phyloP scores from a whole-genome alignment of 2,113 vertebrate genomes.

The Cettia cetti region DNA sequence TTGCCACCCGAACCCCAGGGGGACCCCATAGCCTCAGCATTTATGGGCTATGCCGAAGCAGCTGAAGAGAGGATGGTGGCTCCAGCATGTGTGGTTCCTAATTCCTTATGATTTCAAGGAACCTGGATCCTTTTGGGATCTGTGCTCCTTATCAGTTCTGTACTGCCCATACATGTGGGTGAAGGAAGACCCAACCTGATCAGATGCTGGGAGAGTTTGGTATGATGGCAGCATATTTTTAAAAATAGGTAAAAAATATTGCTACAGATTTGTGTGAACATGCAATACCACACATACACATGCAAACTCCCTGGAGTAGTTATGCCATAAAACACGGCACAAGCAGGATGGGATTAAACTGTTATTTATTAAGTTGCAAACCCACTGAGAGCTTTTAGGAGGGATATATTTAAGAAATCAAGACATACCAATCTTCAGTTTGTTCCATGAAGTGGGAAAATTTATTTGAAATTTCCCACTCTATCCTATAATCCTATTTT shows the following conservation, averaged over 20 bases:
- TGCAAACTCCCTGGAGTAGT: background rate
- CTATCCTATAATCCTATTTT: background rate
- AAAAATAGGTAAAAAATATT: background rate
- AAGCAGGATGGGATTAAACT: background rate
- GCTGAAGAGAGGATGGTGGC: rapidly evolving
- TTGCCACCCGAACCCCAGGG: background rate
- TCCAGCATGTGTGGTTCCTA: background rate
- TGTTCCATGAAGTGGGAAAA: background rate
- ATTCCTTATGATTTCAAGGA: background rate
- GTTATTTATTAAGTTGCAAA: background rate
- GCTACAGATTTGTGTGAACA: background rate
- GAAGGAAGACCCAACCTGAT: background rate
- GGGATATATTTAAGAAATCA: background rate
- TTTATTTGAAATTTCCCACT: background rate
- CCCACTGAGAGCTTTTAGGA: background rate
- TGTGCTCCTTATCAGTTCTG: background rate
- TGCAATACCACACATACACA: background rate
- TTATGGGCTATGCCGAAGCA: background rate
- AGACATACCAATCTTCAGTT: background rate
- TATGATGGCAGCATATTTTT: background rate
- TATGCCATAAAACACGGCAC: background rate
- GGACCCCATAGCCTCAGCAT: background rate
- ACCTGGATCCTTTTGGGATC: background rate
- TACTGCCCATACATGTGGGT: rapidly evolving
- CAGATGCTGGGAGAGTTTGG: background rate